Evolutionary conservation across 2,113 vertebrate genomes (phyloP), one percentile per base, ranked within the genome.

Genomic region (Syngnathus typhle): DNA sequence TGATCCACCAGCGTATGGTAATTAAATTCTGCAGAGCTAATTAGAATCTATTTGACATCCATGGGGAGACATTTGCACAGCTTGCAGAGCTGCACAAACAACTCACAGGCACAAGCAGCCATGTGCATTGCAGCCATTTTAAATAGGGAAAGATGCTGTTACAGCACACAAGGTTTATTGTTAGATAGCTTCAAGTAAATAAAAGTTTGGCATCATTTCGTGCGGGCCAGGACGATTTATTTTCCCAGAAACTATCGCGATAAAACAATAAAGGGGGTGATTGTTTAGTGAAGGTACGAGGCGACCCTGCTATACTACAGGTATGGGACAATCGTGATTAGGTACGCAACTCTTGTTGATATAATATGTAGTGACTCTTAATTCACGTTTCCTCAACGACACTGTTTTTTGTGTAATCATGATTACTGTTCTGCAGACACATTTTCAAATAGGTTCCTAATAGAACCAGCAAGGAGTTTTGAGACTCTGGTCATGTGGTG

Each of bases 11-110:
- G 82, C 71, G 70, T 75, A 79, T 85, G 78, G 83, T 89, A 87
- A 85, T 88, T 87, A 84, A 81, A 83, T 71, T 85, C 76, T 69
- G 79, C 84, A 43, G 78, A 79, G 78, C 81, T 85, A 88, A 89
- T 89, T 87, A 82, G 74, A 86, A 83, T 80, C 82, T 76, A 78
- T 82, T 77, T 81, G 79, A 84, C 80, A 80, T 79, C 71, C 77
- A 56, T 37, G 23, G 73, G 77, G 78, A 81, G 77, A 83, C 80
- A 27, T 82, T 80, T 83, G 77, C 78, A 84, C 76, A 74, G 69
- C 76, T 79, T 79, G 80, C 80, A 77, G 69, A 76, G 75, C 60
- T 67, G 71, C 73, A 75, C 67, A 84, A 84, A 75, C 68, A 80
- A 32, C 75, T 84, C 75, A 82, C 43, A 19, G 55, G 62, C 73